Conservation (phyloP, 2,797 vertebrate genomes). For the Novumbra hubbsi region DNA sequence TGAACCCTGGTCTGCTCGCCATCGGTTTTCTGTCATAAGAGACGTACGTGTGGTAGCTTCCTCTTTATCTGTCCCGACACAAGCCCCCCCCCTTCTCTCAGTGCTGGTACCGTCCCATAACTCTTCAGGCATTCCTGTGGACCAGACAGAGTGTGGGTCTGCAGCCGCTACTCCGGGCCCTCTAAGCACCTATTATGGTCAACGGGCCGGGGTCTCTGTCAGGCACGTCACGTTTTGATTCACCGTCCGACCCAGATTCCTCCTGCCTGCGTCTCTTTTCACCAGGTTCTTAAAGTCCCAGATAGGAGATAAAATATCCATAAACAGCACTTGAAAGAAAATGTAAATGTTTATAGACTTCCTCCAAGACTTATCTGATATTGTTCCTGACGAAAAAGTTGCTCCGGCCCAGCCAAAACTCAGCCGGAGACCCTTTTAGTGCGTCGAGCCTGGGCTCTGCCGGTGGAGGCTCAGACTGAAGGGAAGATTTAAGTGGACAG, state of each 20-base stretch:
- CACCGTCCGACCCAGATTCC: constrained; percentile 34
- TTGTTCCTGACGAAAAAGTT: constrained; percentile 41
- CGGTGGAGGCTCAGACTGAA: constrained; percentile 15
- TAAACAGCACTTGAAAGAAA: constrained; percentile 69
- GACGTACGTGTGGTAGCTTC: neutral
- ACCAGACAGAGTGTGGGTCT: constrained; percentile 36
- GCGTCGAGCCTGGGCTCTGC: constrained; percentile 27
- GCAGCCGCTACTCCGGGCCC: constrained; percentile 10
- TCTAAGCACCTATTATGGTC: constrained; percentile 9
- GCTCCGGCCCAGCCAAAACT: constrained; percentile 29
- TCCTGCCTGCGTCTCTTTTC: constrained; percentile 29
- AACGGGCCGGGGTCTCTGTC: constrained; percentile 3
- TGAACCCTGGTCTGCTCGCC: neutral
- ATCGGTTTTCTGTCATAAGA: neutral
- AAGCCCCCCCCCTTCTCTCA: constrained; percentile 27
- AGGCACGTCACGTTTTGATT: constrained; percentile 2
- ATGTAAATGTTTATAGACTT: constrained; percentile 70
- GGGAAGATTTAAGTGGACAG: constrained; percentile 51
- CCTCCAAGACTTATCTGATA: constrained; percentile 65
- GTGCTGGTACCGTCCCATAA: constrained; percentile 42
- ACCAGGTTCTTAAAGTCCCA: constrained; percentile 50
- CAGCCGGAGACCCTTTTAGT: constrained; percentile 52
- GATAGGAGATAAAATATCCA: constrained; percentile 68
- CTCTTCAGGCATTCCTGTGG: constrained; percentile 46
- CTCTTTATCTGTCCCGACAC: constrained; percentile 1